Evolutionary conservation across 2,888 invertebrate species (phyloP), one percentile per base, ranked within the genome.

Genomic region (Thereva nobilitata): DNA sequence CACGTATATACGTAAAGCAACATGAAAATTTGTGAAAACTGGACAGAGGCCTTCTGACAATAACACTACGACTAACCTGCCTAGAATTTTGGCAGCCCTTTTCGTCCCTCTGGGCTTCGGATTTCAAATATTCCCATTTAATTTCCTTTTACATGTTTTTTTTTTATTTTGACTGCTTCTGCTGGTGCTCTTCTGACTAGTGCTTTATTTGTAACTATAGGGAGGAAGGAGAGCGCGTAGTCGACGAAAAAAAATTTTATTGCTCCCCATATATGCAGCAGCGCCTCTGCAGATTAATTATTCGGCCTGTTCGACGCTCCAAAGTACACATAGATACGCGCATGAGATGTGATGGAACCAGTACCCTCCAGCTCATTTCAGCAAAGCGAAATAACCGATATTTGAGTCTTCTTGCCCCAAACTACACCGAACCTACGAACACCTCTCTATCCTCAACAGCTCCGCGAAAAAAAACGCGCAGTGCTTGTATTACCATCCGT

Each of bases 211-310:
- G 45, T 12, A 49, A 50, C 50, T 41, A 61, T 37, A 41, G 23
- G 23, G 23, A n/a, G 23, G 23, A 23, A 23, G 50, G 61, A 61
- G 49, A 49, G 61, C 61, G 61, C 61, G 61, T 61, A 61, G 50
- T 61, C 61, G 41, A 49, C 53, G 53, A 53, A 64, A 64, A 64
- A 64, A 10, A 64, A 10, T 10, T 64, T 64, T 64, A 64, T 64
- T 64, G 64, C 64, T 64, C 41, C 54, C 54, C 64, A 64, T 64
- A 64, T 64, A 64, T 64, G 54, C 64, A 64, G 64, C 64, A 64
- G 64, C 64, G 64, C 64, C 64, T 64, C 55, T 64, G 55, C 47
- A 64, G 64, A 64, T 64, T 64, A 64, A 64, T 64, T 47, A 7
- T 7, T 53, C 55, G 64, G 55, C 64, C 64, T 61, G 61, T 61